These are phyloP conservation scores for human DNA, from an alignment of 2,113 vertebrate species.

Conservation along the genomic window GRCh38 chr13:96841001-96841500, in stretches of 20 bases:
- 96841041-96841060: conserved; percentile 17
- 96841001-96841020: background rate
- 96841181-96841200: background rate
- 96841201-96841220: conserved; percentile 27
- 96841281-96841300: background rate
- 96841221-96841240: background rate
- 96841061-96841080: background rate
- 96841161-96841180: background rate
- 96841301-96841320: background rate
- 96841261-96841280: conserved; percentile 13
- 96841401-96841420: background rate
- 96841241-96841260: conserved; percentile 35
- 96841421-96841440: background rate
- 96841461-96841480: background rate
- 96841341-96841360: background rate
- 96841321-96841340: background rate
- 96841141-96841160: background rate
- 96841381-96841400: background rate
- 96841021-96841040: background rate
- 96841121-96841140: background rate
- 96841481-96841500: background rate
- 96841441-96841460: background rate
- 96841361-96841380: background rate
- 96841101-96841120: background rate
- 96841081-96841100: background rate